Evolutionary conservation across 2,113 vertebrate genomes (phyloP).

Genomic region (Rhea pennata): DNA sequence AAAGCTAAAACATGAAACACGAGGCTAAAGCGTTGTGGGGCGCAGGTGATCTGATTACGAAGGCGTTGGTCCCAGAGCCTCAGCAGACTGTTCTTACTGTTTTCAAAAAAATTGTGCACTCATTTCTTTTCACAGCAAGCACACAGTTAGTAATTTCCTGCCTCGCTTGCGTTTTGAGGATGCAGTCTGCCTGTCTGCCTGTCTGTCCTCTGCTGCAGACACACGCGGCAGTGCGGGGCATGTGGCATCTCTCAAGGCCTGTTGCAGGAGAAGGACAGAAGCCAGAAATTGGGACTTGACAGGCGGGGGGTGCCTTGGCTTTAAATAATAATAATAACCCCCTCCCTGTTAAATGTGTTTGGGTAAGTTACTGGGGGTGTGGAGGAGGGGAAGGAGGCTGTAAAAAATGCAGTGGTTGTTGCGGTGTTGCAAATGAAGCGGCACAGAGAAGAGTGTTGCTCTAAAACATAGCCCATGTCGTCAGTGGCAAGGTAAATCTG

Average conservation of each 20-base stretch:
- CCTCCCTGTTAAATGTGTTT: background rate
- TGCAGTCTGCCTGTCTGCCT: background rate
- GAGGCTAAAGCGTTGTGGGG: background rate
- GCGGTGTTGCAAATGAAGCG: background rate
- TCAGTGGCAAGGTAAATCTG: background rate
- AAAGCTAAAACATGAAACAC: background rate
- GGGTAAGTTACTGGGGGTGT: background rate
- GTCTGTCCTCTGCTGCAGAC: background rate
- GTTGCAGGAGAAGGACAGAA: background rate
- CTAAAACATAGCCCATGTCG: accelerated
- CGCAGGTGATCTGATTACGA: background rate
- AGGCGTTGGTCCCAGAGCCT: background rate
- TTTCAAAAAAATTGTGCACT: background rate
- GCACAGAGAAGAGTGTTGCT: accelerated
- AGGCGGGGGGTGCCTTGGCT: background rate
- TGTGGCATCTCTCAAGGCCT: background rate
- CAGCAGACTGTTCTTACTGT: background rate
- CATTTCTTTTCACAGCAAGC: background rate
- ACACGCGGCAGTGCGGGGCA: background rate
- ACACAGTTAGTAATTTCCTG: conserved; percentile 15
- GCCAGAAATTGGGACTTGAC: background rate
- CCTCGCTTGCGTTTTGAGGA: background rate
- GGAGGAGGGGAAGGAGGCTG: background rate
- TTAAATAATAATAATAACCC: background rate
- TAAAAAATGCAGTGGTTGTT: accelerated